Conservation (phyloP, 1,140 invertebrate genomes). For the Ips nitidus region DNA sequence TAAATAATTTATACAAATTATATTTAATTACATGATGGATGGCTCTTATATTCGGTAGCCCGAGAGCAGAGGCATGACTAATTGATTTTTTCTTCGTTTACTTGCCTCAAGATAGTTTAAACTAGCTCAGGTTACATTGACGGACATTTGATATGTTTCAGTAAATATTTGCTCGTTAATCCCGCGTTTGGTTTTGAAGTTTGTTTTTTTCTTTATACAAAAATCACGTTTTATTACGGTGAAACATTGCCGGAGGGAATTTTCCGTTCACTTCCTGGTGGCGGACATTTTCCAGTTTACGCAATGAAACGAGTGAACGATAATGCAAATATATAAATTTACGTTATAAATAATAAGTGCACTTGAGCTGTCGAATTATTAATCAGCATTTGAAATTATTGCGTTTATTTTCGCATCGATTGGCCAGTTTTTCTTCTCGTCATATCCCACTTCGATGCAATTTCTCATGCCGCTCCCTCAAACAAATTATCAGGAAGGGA, state of each 20-base stretch:
- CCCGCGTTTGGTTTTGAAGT: no score
- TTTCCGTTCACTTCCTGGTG: constrained; percentile 8
- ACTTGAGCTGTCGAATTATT: constrained; percentile 30
- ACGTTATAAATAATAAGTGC: constrained; percentile 24
- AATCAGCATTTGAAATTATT: constrained; percentile 23
- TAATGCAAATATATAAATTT: constrained; percentile 7
- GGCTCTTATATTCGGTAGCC: constrained; percentile 12
- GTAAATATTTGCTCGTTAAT: no score
- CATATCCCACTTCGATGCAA: constrained; percentile 15
- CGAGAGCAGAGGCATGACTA: constrained; percentile 20
- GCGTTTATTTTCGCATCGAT: constrained; percentile 24
- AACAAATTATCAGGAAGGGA: no score
- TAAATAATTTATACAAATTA: constrained; percentile 23
- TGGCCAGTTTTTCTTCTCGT: constrained; percentile 19
- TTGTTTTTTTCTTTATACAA: no score
- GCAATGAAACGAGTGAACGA: constrained; percentile 13
- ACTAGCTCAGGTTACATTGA: constrained; percentile 1
- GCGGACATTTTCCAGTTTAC: not conserved
- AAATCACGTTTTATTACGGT: not conserved
- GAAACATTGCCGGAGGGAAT: not conserved
- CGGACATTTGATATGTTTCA: no score
- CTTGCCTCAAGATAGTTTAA: not conserved
- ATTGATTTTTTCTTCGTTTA: constrained; percentile 20
- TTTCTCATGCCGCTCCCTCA: constrained; percentile 7
- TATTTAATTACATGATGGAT: constrained; percentile 22